These are phyloP conservation scores for Cryptoprocta ferox DNA, from an alignment of 2,797 vertebrate genomes.

Conservation along the genomic window DNA sequence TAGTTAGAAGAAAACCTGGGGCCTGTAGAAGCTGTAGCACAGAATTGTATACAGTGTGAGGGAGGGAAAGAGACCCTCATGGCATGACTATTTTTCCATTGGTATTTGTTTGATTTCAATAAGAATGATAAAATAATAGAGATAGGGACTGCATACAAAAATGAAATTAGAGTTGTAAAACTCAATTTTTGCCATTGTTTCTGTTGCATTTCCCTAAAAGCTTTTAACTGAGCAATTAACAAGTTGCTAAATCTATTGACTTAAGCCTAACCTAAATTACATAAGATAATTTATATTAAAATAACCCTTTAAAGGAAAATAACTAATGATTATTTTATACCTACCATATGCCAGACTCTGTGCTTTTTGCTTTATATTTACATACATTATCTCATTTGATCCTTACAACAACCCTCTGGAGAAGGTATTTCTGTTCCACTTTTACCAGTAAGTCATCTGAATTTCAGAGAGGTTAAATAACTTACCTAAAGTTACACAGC, in stretches of 20 bases:
- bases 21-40: background rate
- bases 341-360: background rate
- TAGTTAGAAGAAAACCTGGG: slow-evolving; percentile 8
- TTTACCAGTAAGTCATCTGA: slow-evolving; percentile 18
- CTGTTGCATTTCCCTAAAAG: slow-evolving; percentile 6
- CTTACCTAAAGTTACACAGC: slow-evolving; percentile 3
- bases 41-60: slow-evolving; percentile 7
- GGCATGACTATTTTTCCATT: background rate
- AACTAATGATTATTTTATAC: slow-evolving; percentile 43
- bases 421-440: slow-evolving; percentile 32
- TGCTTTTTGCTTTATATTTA: slow-evolving; percentile 57
- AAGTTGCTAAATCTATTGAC: slow-evolving; percentile 27
- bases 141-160: slow-evolving; percentile 16
- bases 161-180: slow-evolving; percentile 42
- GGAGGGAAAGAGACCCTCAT: background rate
- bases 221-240: slow-evolving; percentile 37
- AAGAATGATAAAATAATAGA: slow-evolving; percentile 51
- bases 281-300: slow-evolving; percentile 55
- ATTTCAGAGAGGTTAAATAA: background rate
- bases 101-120: slow-evolving; percentile 43
- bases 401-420: background rate
- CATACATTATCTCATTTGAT: slow-evolving; percentile 48
- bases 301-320: slow-evolving; percentile 42
- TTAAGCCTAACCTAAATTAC: slow-evolving; percentile 26
- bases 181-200: slow-evolving; percentile 44